Evolutionary conservation across 2,113 vertebrate genomes (phyloP).

Genomic region (Damaliscus lunatus): DNA sequence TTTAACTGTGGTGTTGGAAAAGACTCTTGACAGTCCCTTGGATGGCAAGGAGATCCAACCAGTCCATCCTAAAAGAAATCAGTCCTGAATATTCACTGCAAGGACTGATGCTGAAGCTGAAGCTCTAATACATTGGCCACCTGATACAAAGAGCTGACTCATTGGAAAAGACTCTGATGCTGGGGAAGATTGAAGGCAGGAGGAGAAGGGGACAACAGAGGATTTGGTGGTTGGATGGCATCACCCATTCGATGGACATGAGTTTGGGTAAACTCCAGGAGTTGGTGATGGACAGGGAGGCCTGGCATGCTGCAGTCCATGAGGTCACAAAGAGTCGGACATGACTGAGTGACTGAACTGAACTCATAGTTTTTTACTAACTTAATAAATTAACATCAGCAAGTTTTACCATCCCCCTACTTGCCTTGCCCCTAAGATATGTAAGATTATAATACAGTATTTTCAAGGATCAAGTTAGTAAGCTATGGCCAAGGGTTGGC

Average conservation of each 20-base stretch:
- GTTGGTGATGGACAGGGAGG: not conserved
- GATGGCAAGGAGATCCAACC: not conserved
- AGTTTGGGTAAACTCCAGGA: not conserved
- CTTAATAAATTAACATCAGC: not conserved
- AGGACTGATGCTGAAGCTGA: not conserved
- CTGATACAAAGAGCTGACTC: not conserved
- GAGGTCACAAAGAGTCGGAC: fast-evolving
- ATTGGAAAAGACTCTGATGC: fast-evolving
- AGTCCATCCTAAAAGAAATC: not conserved
- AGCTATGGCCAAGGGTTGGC: not conserved
- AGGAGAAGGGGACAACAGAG: not conserved
- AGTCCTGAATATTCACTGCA: not conserved
- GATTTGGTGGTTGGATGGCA: not conserved
- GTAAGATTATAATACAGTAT: too few relatives aligned
- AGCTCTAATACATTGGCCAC: not conserved
- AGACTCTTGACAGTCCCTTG: not conserved
- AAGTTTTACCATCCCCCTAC: not conserved
- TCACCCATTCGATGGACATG: fast-evolving
- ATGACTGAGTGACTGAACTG: not conserved
- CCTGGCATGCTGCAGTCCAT: not conserved
- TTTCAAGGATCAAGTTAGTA: not conserved
- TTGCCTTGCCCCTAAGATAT: not conserved
- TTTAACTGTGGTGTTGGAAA: not conserved
- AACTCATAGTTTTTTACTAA: not conserved
- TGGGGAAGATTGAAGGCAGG: not conserved